phyloP scores from a whole-genome alignment of 2,888 invertebrate genomes.

The Drosophila percnosoma region DNA sequence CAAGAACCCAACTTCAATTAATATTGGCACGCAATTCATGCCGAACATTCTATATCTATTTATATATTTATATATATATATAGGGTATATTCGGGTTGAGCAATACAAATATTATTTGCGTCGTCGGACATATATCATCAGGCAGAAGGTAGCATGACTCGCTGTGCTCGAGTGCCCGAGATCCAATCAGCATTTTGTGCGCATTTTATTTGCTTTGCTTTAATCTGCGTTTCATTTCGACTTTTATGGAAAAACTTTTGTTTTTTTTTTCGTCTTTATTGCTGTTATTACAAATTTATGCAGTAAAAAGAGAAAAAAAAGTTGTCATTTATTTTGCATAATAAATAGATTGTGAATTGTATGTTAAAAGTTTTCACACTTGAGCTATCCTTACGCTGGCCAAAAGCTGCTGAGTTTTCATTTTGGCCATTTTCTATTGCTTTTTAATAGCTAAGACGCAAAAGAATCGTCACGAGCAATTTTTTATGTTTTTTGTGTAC shows the following conservation, averaged over 20 bases:
- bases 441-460: slow-evolving; percentile 60
- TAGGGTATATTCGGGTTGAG: slow-evolving; percentile 6
- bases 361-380: slow-evolving; percentile 19
- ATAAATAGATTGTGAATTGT: slow-evolving; percentile 45
- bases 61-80: neutral
- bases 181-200: slow-evolving; percentile 37
- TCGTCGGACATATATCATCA: slow-evolving; percentile 24
- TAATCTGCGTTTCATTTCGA: slow-evolving; percentile 33
- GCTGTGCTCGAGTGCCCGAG: slow-evolving; percentile 31
- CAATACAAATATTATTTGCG: neutral
- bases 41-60: neutral
- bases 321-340: slow-evolving; percentile 60
- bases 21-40: neutral
- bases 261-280: slow-evolving; percentile 19
- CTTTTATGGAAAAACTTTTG: slow-evolving; percentile 58
- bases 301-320: slow-evolving; percentile 39
- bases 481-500: slow-evolving; percentile 21
- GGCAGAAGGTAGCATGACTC: slow-evolving; percentile 11
- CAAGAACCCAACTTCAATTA: neutral
- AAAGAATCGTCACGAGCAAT: slow-evolving; percentile 50
- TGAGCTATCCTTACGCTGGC: slow-evolving; percentile 23
- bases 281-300: slow-evolving; percentile 51
- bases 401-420: slow-evolving; percentile 15
- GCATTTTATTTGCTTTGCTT: slow-evolving; percentile 35
- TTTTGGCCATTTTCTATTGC: neutral